Percentiles rank a stretch among this genome's conserved stretches.
Evolutionary conservation across 2,888 invertebrate genomes (phyloP).

Genomic region (Clistopyga incitator): DNA sequence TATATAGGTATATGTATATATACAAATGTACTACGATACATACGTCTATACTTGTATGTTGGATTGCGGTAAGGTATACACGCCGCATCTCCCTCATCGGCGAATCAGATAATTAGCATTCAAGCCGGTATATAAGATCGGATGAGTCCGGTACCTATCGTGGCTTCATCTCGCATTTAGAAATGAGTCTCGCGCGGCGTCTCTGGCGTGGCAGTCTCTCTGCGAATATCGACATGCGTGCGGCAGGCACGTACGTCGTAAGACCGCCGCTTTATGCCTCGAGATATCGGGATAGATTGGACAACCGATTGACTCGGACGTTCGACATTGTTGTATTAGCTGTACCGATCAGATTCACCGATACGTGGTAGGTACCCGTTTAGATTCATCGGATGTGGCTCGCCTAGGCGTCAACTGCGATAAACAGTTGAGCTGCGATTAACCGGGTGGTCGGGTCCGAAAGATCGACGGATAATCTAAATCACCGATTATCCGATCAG

Average conservation of each 20-base stretch:
- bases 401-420: constrained; percentile 26
- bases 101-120: constrained; percentile 82
- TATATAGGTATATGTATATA: background rate
- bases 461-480: too few species aligned
- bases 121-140: constrained; percentile 71
- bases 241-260: constrained; percentile 48
- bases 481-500: too few species aligned
- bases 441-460: too few species aligned
- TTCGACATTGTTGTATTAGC: constrained; percentile 66
- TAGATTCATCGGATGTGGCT: constrained; percentile 23
- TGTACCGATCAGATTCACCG: constrained; percentile 51
- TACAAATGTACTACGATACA: constrained; percentile 5
- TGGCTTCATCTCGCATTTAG: constrained; percentile 74
- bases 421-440: background rate
- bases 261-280: constrained; percentile 31
- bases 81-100: constrained; percentile 63
- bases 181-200: constrained; percentile 72
- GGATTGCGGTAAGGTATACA: constrained; percentile 42
- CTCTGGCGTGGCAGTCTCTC: constrained; percentile 4
- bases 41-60: constrained; percentile 22
- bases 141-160: constrained; percentile 71
- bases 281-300: constrained; percentile 54
- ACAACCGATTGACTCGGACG: constrained; percentile 63
- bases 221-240: constrained; percentile 25
- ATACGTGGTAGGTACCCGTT: constrained; percentile 45